Conservation (phyloP, 2,797 vertebrate genomes). For the Echiichthys vipera region DNA sequence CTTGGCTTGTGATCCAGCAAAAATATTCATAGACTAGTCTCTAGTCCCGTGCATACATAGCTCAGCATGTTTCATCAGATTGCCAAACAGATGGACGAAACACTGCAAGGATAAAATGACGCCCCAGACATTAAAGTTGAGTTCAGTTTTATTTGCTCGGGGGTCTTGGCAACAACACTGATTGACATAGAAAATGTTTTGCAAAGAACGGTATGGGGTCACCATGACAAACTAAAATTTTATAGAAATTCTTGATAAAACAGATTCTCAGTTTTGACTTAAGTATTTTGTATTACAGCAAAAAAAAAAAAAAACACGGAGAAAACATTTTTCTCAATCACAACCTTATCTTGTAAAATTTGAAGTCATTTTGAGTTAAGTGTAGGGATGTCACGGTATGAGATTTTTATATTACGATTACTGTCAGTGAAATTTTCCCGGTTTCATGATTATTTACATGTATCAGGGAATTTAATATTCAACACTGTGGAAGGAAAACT, state of each 20-base stretch:
- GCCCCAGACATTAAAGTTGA: slow-evolving; percentile 10
- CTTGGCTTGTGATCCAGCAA: slow-evolving; percentile 21
- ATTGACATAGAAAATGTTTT: neutral
- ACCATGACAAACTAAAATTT: neutral
- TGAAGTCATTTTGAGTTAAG: too few species aligned
- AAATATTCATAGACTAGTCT: slow-evolving; percentile 17
- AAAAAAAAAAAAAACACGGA: neutral
- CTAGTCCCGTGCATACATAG: neutral
- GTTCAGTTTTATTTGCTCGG: slow-evolving; percentile 7
- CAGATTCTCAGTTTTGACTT: neutral
- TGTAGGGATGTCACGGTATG: too few species aligned
- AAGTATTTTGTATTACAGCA: neutral
- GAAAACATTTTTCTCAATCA: too few species aligned
- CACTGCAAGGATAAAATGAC: slow-evolving; percentile 17
- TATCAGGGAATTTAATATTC: too few species aligned
- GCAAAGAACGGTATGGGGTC: neutral
- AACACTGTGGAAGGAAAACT: too few species aligned
- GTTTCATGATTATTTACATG: too few species aligned
- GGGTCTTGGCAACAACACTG: slow-evolving; percentile 5
- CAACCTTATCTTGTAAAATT: neutral
- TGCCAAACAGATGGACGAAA: slow-evolving; percentile 36
- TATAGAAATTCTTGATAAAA: neutral
- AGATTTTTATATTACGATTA: too few species aligned
- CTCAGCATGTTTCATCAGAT: slow-evolving; percentile 10
- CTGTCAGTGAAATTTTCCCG: too few species aligned